These are phyloP conservation scores for Gorsachius goisagi DNA, from an alignment of 2,113 vertebrate species.

Conservation along the genomic window DNA sequence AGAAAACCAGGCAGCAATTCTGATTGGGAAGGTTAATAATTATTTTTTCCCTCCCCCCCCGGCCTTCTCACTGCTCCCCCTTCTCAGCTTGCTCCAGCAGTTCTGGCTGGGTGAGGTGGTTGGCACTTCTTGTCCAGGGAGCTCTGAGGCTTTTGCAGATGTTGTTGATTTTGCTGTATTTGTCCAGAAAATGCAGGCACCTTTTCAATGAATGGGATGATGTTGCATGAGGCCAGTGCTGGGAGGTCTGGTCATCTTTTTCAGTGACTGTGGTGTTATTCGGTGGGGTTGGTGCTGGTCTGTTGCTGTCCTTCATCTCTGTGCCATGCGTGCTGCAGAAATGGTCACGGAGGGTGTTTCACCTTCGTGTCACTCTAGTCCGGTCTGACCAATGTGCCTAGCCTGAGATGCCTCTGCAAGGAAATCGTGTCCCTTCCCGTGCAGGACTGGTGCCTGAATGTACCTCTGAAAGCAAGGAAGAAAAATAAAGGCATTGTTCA, in stretches of 20 bases:
- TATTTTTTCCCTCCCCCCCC: not conserved
- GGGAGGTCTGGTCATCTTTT: not conserved
- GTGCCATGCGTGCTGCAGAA: not conserved
- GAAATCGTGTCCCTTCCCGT: fast-evolving
- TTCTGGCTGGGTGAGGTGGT: not conserved
- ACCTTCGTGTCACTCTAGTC: not conserved
- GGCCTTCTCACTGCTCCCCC: not conserved
- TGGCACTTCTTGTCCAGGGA: not conserved
- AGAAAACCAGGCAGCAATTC: not conserved
- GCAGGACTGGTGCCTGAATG: not conserved
- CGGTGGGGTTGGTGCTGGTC: not conserved
- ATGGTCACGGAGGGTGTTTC: not conserved
- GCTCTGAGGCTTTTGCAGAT: not conserved
- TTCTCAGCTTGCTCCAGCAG: not conserved
- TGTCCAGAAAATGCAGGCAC: not conserved
- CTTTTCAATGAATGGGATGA: not conserved
- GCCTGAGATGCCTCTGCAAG: not conserved
- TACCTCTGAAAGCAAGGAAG: not conserved
- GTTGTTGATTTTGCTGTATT: not conserved
- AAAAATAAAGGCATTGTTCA: not conserved
- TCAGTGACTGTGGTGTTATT: not conserved
- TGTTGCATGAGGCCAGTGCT: not conserved
- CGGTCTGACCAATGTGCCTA: not conserved
- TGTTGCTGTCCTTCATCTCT: not conserved
- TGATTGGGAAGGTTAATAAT: not conserved